phyloP scores from a whole-genome alignment of 2,113 vertebrate genomes.

The Pseudonaja textilis region DNA sequence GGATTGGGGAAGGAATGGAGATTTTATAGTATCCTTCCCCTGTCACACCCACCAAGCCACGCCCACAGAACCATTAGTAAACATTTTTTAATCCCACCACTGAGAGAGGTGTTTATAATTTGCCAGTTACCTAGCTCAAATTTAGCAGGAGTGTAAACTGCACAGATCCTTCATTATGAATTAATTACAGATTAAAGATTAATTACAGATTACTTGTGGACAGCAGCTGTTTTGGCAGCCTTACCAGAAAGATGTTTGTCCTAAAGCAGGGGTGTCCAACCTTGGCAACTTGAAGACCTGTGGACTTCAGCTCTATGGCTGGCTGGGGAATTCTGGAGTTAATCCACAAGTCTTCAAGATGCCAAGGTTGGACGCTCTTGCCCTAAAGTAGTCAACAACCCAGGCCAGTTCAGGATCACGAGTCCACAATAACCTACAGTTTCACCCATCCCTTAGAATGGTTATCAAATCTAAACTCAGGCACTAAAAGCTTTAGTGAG shows the following conservation, averaged over 20 bases:
- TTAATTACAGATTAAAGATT: conserved; percentile 42
- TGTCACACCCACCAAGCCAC: too few relatives aligned
- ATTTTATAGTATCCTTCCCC: too few relatives aligned
- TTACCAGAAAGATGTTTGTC: conserved; percentile 64
- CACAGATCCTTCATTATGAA: conserved; percentile 64
- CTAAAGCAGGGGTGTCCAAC: conserved; percentile 38
- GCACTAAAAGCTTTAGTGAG: background rate
- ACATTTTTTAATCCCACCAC: too few relatives aligned
- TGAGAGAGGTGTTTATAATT: conserved; percentile 51
- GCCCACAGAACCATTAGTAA: too few relatives aligned
- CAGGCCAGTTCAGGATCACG: background rate
- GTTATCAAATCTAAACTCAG: background rate
- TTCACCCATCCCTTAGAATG: conserved; percentile 58
- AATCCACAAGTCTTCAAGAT: background rate
- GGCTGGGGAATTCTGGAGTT: too few relatives aligned
- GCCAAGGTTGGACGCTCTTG: background rate
- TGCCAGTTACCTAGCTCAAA: conserved; percentile 64
- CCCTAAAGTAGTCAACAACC: conserved; percentile 51
- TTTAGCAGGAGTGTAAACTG: conserved; percentile 67
- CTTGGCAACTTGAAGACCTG: background rate
- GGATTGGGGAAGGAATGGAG: too few relatives aligned
- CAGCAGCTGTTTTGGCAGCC: conserved; percentile 67
- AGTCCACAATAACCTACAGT: conserved; percentile 34
- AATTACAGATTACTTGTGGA: conserved; percentile 51
- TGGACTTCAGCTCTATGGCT: background rate